Evolutionary conservation across 2,113 vertebrate species (phyloP), one percentile per base, ranked within the genome.

Genomic region (Phyllostomus hastatus): DNA sequence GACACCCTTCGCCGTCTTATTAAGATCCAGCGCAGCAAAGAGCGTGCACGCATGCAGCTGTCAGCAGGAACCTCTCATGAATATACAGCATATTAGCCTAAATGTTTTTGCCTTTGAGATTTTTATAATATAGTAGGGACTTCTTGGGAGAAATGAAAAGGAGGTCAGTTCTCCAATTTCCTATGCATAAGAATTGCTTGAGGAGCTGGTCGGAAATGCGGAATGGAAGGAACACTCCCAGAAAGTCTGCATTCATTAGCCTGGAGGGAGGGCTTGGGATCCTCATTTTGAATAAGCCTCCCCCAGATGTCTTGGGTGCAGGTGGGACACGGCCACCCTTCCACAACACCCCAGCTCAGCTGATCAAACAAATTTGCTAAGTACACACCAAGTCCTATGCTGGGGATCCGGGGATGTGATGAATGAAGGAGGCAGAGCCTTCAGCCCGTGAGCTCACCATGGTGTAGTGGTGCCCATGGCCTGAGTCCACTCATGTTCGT

Each of bases 51-150:
- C 46, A 78, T 14, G 80, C 22, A 82, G 19, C 38, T 78, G 35
- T 83, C 97, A 95, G 64, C 24, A 95, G 86, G 89, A 95, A 84
- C 1, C 28, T 91, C 59, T 97, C 82, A 81, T 75, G n/a, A 88
- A 96, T 96, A 96, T 95, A 95, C 35, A 97, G 85, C 83, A 41
- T 24, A 75, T 73, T 88, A 57, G 10, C 16, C 88, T 97, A 90
- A 96, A 96, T 31, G 96, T 31, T 50, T 78, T 78, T 97, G 95
- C 64, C 61, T 69, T 87, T 75, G 66, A 96, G 70, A 82, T 66
- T 93, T 92, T 64, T 70, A 22, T 66, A 97, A 90, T 20, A 81
- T 9, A 89, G 90, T 52, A 97, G 38, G 61, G 90, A 94, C 61
- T 96, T 84, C 50, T 93, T 22, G 24, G 80, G 10, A 46, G 22